Evolutionary conservation across 2,888 invertebrate genomes (phyloP).

Genomic region (Germaria angustata): DNA sequence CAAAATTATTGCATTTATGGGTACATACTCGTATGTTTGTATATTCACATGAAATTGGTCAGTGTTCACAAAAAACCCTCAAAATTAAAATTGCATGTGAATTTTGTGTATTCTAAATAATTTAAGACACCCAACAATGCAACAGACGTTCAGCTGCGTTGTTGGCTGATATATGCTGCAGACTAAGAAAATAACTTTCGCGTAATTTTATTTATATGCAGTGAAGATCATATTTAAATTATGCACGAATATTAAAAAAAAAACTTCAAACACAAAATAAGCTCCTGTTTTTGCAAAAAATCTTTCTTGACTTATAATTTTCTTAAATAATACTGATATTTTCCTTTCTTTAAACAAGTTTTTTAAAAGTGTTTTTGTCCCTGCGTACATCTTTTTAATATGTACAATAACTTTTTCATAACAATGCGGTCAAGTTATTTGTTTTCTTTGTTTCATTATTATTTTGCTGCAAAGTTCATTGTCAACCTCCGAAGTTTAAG

Average conservation of each 20-base stretch:
- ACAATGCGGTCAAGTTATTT: constrained; percentile 63
- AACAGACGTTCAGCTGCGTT: constrained; percentile 19
- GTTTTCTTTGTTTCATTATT: constrained; percentile 27
- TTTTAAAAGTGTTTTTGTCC: constrained; percentile 1
- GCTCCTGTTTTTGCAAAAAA: not conserved
- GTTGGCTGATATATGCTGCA: constrained; percentile 5
- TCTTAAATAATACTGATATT: not conserved
- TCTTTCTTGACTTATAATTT: not conserved
- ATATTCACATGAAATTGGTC: not conserved
- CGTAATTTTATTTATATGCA: no score
- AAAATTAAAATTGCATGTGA: constrained; percentile 9
- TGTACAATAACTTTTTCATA: constrained; percentile 22
- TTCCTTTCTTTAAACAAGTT: constrained; percentile 20
- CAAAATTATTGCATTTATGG: not conserved
- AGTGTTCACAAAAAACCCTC: not conserved
- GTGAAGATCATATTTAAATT: not conserved
- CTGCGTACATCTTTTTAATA: constrained; percentile 30
- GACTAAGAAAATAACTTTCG: no score
- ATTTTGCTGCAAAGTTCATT: constrained; percentile 68
- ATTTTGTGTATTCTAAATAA: not conserved
- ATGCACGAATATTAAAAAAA: not conserved
- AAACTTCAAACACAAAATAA: constrained; percentile 1
- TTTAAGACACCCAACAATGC: constrained; percentile 9
- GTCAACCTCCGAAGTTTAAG: constrained; percentile 67
- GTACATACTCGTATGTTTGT: no score